Evolutionary conservation across 2,797 vertebrate genomes (phyloP), one percentile per base, ranked within the genome.

Genomic region (Gorsachius magnificus): DNA sequence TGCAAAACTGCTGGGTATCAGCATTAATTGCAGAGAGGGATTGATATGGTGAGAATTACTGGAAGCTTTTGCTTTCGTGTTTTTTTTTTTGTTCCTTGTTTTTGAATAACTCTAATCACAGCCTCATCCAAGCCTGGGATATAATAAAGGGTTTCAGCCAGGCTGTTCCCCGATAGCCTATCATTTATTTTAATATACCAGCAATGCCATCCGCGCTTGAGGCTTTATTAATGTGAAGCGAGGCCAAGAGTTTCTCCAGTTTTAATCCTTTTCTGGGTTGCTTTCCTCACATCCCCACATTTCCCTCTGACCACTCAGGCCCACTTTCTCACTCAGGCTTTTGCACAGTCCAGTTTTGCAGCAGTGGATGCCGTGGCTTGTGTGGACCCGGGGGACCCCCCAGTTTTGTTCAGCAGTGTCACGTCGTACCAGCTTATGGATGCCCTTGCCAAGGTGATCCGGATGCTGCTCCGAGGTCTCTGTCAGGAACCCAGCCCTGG

Each of bases 101-200:
- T 96, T 80, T 92, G 16, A 68, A 53, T 89, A 85, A 36, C 63
- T 93, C 58, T 85, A 87, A 85, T 95, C 74, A 89, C 76, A 83
- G 57, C 24, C 57, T 89, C 15, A 16, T 53, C 83, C 10, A 1
- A 76, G 85, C 69, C 70, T 82, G 48, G 80, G 56, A 70, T 74
- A 63, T 74, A 94, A 95, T 92, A 60, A 90, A 45, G 16, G 38
- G 64, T 92, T 95, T 93, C 86, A 91, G 87, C 31, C 77, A 90
- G 66, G 86, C 91, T 93, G 78, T 80, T 96, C 66, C 46, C 78
- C 13, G 9, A 29, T 85, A 93, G 57, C 75, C 60, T 25, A 28
- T 94, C 26, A 74, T 95, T 97, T 94, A 90, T 97, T 95, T 95
- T 89, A 90, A 94, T 89, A 31, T 15, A 43, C 28, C 15, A 6